Conservation (phyloP, 1,140 invertebrate species). For the Brevipalpus yothersi region DNA sequence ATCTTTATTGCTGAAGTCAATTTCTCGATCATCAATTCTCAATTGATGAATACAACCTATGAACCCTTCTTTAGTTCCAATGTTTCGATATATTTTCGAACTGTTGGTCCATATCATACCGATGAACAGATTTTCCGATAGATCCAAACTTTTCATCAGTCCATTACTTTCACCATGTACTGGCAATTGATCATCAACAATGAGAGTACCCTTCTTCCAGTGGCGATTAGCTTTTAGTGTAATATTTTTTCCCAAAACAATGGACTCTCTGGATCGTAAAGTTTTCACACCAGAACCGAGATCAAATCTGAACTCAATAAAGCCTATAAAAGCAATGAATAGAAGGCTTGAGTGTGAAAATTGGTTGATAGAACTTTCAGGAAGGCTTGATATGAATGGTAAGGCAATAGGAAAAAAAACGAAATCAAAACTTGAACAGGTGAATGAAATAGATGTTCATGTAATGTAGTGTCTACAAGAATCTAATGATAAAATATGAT, state of each 20-base stretch:
- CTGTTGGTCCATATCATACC: conserved; percentile 41
- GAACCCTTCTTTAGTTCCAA: conserved; percentile 50
- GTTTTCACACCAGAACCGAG: conserved; percentile 42
- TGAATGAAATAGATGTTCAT: too few species aligned
- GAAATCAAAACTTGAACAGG: too few species aligned
- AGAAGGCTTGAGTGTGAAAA: too few species aligned
- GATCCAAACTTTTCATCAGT: conserved; percentile 49
- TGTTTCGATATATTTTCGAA: conserved; percentile 51
- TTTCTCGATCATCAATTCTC: not conserved
- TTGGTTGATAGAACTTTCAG: too few species aligned
- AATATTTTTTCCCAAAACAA: conserved; percentile 47
- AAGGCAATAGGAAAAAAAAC: too few species aligned
- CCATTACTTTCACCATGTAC: conserved; percentile 51
- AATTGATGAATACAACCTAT: conserved; percentile 41
- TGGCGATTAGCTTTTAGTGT: conserved; percentile 53
- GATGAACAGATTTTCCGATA: conserved; percentile 51
- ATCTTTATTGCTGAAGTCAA: not conserved
- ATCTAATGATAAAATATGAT: too few species aligned
- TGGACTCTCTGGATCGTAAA: conserved; percentile 41
- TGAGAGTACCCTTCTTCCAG: conserved; percentile 54
- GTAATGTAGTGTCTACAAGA: too few species aligned
- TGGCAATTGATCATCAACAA: conserved; percentile 50
- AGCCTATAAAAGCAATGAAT: not conserved
- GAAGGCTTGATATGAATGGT: too few species aligned
- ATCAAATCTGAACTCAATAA: conserved; percentile 22